A percentile compares a stretch with the other conserved stretches of the same genome.
Evolutionary conservation across 2,797 vertebrate species (phyloP).

Genomic region (Eupleurogrammus muticus): DNA sequence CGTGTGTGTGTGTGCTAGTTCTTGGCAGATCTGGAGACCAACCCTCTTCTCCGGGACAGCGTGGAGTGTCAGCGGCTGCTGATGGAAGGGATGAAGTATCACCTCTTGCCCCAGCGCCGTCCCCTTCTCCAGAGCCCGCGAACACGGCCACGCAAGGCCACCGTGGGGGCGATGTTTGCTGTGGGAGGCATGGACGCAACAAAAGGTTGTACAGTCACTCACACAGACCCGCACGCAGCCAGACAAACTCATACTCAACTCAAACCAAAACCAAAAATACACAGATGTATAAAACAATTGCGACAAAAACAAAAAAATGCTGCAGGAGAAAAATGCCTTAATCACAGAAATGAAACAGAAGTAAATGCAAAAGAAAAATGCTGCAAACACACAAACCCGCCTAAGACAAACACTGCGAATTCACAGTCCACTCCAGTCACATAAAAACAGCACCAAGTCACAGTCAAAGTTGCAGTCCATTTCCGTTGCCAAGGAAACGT

Average conservation of each 20-base stretch:
- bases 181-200: slow-evolving; percentile 98
- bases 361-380: too few species aligned
- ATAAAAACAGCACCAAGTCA: too few species aligned
- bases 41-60: slow-evolving; percentile 91
- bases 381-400: too few species aligned
- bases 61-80: slow-evolving; percentile 97
- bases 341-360: too few species aligned
- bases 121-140: slow-evolving; percentile 95
- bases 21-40: slow-evolving; percentile 94
- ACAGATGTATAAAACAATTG: too few species aligned
- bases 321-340: too few species aligned
- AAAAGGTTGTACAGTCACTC: slow-evolving; percentile 86
- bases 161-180: slow-evolving; percentile 94
- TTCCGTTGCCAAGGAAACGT: too few species aligned
- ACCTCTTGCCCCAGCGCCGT: slow-evolving; percentile 94
- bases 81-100: slow-evolving; percentile 99
- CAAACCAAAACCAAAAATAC: too few species aligned
- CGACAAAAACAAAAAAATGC: too few species aligned
- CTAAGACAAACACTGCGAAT: too few species aligned
- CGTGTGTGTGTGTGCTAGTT: slow-evolving; percentile 79
- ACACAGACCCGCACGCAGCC: neutral
- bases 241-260: neutral
- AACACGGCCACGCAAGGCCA: slow-evolving; percentile 96
- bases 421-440: too few species aligned
- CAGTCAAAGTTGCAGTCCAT: too few species aligned